Evolutionary conservation across 2,797 vertebrate species (phyloP).

Genomic region (Antrozous pallidus): DNA sequence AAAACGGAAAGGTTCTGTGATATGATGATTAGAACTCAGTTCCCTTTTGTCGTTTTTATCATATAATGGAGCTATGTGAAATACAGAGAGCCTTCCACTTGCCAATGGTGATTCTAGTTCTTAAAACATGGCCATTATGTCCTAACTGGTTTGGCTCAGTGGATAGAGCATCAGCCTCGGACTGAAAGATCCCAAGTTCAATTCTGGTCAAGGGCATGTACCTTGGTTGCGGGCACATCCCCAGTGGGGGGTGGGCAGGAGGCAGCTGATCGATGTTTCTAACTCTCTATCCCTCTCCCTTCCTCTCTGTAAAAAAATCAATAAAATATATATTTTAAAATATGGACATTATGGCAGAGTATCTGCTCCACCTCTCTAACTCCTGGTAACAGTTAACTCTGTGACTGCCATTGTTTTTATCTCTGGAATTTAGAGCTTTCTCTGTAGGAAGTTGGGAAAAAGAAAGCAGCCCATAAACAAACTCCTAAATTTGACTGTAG

Average conservation of each 20-base stretch:
- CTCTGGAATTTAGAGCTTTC: background rate
- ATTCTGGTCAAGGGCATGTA: no score
- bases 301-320: no score
- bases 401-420: background rate
- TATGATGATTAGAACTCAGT: background rate
- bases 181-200: no score
- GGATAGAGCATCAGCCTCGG: no score
- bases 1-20: background rate
- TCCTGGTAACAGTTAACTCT: background rate
- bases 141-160: no score
- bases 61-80: background rate
- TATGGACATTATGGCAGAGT: background rate
- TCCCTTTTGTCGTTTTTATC: background rate
- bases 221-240: no score
- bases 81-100: background rate
- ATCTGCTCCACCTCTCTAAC: background rate
- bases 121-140: background rate
- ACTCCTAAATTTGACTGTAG: background rate
- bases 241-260: no score
- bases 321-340: background rate
- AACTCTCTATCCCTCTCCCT: no score
- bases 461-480: background rate
- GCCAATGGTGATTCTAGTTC: background rate
- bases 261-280: no score
- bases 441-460: background rate